Percentiles rank a stretch among this genome's conserved stretches.
These are phyloP conservation scores for Acholoe squamosa DNA, from an alignment of 2,888 invertebrate species.

Conservation along the genomic window DNA sequence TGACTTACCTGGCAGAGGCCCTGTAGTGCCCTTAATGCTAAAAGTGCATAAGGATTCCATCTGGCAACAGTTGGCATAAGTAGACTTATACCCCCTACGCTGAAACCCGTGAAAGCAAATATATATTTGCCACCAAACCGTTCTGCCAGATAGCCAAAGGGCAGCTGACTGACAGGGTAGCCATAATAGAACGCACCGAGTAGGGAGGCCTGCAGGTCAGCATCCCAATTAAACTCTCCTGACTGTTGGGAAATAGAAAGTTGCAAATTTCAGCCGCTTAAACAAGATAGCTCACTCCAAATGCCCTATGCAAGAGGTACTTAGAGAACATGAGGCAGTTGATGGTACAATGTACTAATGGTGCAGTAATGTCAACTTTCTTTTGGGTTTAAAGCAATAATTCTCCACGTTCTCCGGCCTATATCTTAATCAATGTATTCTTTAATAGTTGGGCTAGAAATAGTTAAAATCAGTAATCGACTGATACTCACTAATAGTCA, in stretches of 20 bases:
- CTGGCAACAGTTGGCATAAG: slow-evolving; percentile 55
- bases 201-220: slow-evolving; percentile 65
- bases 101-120: slow-evolving; percentile 49
- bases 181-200: slow-evolving; percentile 71
- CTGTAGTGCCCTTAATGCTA: slow-evolving; percentile 31
- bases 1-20: slow-evolving; percentile 34
- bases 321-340: not conserved
- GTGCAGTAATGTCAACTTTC: not conserved
- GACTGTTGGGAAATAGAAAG: slow-evolving; percentile 6
- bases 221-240: slow-evolving; percentile 69
- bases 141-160: slow-evolving; percentile 67
- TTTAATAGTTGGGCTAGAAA: too few relatives aligned
- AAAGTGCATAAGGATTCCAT: not conserved
- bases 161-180: slow-evolving; percentile 70
- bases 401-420: too few relatives aligned
- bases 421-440: too few relatives aligned
- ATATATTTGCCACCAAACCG: slow-evolving; percentile 60
- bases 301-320: not conserved
- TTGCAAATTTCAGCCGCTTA: not conserved
- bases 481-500: too few relatives aligned
- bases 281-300: not conserved
- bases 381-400: too few relatives aligned
- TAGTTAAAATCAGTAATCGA: too few relatives aligned
- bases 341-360: not conserved
- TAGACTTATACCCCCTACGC: slow-evolving; percentile 54